Conservation (phyloP, 2,113 vertebrate genomes). For the Scatophagus argus region DNA sequence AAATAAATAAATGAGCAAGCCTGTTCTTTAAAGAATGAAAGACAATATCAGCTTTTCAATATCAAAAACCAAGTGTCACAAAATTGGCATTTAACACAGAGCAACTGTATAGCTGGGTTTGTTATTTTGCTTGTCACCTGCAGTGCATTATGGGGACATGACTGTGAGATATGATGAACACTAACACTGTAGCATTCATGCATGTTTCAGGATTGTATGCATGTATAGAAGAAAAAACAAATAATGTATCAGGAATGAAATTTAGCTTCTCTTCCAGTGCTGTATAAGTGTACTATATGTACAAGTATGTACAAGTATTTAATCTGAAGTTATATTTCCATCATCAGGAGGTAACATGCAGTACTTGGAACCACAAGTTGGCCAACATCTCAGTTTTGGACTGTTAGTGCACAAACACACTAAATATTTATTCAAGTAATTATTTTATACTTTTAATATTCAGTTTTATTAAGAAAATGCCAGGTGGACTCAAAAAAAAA, state of each 20-base stretch:
- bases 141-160: background rate
- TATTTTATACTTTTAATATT: background rate
- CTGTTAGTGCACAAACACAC: background rate
- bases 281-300: background rate
- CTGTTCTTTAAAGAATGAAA: background rate
- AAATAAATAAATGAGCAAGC: background rate
- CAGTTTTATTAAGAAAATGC: background rate
- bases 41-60: background rate
- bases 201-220: constrained; percentile 15
- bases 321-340: constrained; percentile 21
- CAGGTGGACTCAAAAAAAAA: background rate
- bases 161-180: background rate
- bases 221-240: background rate
- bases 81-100: background rate
- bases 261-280: constrained; percentile 1
- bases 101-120: constrained; percentile 52
- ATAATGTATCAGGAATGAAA: background rate
- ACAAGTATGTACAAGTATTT: background rate
- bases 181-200: constrained; percentile 38
- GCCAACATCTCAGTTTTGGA: constrained; percentile 49
- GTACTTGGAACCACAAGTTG: constrained; percentile 52
- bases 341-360: constrained; percentile 43
- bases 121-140: background rate
- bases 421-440: background rate
- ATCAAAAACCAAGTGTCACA: background rate